phyloP scores from a whole-genome alignment of 2,888 invertebrate species.

The Torymus tubicola region DNA sequence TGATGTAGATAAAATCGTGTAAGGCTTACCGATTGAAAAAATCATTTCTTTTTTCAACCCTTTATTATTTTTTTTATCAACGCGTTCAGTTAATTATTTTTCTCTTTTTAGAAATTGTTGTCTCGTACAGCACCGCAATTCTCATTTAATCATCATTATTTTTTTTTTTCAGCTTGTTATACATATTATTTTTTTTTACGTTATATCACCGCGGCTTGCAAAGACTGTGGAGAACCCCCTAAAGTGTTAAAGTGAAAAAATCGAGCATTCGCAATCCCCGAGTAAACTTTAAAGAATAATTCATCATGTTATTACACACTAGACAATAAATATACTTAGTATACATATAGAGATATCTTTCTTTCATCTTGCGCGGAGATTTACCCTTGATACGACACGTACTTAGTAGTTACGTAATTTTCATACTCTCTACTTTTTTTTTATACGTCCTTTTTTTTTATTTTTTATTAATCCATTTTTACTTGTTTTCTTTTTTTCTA shows the following conservation, averaged over 20 bases:
- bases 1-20: constrained; percentile 54
- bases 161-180: constrained; percentile 12
- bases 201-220: constrained; percentile 17
- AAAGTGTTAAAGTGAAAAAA: constrained; percentile 38
- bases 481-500: constrained; percentile 1
- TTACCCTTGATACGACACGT: constrained; percentile 48
- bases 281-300: constrained; percentile 53
- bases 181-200: constrained; percentile 18
- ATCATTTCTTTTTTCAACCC: constrained; percentile 33
- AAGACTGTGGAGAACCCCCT: constrained; percentile 10
- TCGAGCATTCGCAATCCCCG: constrained; percentile 19
- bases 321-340: constrained; percentile 32
- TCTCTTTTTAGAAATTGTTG: constrained; percentile 47
- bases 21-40: constrained; percentile 57
- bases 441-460: constrained; percentile 45
- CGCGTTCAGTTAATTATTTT: constrained; percentile 13
- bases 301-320: constrained; percentile 32
- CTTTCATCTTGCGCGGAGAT: constrained; percentile 31
- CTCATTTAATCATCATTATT: constrained; percentile 12
- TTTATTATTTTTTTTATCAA: constrained; percentile 23
- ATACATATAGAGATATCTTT: constrained; percentile 45
- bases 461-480: constrained; percentile 4
- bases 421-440: constrained; percentile 21
- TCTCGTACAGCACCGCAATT: constrained; percentile 42
- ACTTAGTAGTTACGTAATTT: constrained; percentile 41